Percentiles rank a stretch among this genome's conserved stretches.
phyloP scores from a whole-genome alignment of 2,888 invertebrate genomes.

The Andrena chrysosceles region DNA sequence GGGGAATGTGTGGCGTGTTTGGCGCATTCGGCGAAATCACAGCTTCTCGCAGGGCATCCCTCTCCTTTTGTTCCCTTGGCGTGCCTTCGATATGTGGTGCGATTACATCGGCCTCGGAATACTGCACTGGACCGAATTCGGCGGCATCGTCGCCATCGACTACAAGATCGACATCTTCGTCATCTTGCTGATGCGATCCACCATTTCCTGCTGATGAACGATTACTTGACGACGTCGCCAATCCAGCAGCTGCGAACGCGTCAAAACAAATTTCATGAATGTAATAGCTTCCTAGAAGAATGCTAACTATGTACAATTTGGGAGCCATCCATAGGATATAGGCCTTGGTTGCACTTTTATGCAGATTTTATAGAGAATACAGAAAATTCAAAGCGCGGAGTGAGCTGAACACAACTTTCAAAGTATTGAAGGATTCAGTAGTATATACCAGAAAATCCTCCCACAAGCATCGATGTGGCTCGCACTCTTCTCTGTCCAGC shows the following conservation, averaged over 20 bases:
- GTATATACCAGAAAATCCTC: slow-evolving; percentile 87
- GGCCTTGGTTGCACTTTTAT: too few relatives aligned
- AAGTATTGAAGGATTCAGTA: not conserved
- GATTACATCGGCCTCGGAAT: slow-evolving; percentile 91
- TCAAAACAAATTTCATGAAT: not conserved
- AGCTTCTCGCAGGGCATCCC: slow-evolving; percentile 86
- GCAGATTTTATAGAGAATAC: too few relatives aligned
- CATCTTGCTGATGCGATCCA: slow-evolving; percentile 86
- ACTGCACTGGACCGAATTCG: slow-evolving; percentile 94
- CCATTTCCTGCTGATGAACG: slow-evolving; percentile 71
- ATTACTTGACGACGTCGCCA: slow-evolving; percentile 84
- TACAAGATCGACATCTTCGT: slow-evolving; percentile 90
- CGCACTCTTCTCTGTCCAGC: slow-evolving; percentile 94
- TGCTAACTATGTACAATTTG: too few relatives aligned
- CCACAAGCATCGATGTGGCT: slow-evolving; percentile 90
- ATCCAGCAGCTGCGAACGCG: slow-evolving; percentile 80
- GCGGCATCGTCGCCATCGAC: slow-evolving; percentile 95
- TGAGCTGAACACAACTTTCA: not conserved
- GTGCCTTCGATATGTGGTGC: slow-evolving; percentile 85
- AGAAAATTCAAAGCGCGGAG: not conserved
- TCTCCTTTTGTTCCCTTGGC: slow-evolving; percentile 86
- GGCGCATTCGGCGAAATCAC: slow-evolving; percentile 84
- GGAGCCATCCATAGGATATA: too few relatives aligned
- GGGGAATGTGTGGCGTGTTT: slow-evolving; percentile 75
- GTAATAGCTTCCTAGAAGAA: too few relatives aligned